A percentile compares a stretch with the other conserved stretches of the same genome.
These are phyloP conservation scores for Trachymyrmex cornetzi DNA, from an alignment of 1,140 invertebrate species.

Conservation along the genomic window DNA sequence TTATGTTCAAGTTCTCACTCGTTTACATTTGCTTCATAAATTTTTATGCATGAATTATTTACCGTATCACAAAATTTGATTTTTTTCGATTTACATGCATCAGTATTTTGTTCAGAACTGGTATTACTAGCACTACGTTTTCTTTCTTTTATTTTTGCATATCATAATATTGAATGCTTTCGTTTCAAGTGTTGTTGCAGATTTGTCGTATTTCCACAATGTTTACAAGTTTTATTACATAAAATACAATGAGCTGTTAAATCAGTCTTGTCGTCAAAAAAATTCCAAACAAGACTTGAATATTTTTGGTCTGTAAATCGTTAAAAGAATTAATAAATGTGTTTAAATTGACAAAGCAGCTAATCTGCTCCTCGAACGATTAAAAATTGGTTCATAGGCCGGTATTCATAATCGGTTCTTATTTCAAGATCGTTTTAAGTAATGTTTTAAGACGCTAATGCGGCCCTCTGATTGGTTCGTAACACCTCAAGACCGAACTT, in stretches of 20 bases:
- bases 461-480: too few species aligned
- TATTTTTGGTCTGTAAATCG: too few species aligned
- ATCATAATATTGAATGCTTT: not conserved
- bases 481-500: too few species aligned
- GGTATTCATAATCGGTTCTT: too few species aligned
- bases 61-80: not conserved
- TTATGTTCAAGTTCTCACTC: not conserved
- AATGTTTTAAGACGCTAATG: too few species aligned
- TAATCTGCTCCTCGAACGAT: too few species aligned
- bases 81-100: too few species aligned
- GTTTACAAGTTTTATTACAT: not conserved
- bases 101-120: not conserved
- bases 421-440: too few species aligned
- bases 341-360: too few species aligned
- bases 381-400: too few species aligned
- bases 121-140: not conserved
- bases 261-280: not conserved
- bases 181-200: not conserved
- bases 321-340: too few species aligned
- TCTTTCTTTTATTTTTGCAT: not conserved
- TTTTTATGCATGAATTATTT: constrained; percentile 1
- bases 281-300: too few species aligned
- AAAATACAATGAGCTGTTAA: not conserved
- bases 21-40: not conserved
- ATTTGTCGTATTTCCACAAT: constrained; percentile 4